phyloP scores from a whole-genome alignment of 2,888 invertebrate species.

The Dolichopus griseipennis region DNA sequence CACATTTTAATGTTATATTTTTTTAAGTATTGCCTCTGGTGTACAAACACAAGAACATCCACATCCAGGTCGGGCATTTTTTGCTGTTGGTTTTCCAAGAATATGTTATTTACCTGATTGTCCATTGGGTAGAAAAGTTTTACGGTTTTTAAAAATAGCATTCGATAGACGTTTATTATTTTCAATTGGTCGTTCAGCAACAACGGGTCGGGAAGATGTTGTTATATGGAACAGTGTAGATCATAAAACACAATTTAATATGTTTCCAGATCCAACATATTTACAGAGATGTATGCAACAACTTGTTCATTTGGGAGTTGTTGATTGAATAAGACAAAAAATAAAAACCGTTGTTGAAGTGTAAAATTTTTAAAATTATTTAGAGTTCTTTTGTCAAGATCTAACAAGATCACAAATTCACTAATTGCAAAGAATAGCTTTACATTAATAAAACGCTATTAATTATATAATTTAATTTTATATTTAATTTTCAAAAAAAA shows the following conservation, averaged over 20 bases:
- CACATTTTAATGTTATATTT: conserved; percentile 12
- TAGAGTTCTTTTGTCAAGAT: too few relatives aligned
- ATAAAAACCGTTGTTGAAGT: too few relatives aligned
- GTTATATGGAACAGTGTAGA: conserved; percentile 88
- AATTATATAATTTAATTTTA: too few relatives aligned
- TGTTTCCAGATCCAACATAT: conserved; percentile 71
- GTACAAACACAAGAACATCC: conserved; percentile 73
- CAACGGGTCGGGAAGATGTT: conserved; percentile 84
- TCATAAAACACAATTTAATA: conserved; percentile 71
- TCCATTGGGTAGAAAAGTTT: conserved; percentile 66
- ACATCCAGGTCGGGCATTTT: conserved; percentile 73
- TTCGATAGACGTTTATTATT: conserved; percentile 79
- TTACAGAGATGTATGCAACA: conserved; percentile 51
- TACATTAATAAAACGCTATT: too few relatives aligned
- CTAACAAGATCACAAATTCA: too few relatives aligned
- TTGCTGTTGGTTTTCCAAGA: conserved; percentile 79
- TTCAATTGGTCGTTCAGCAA: conserved; percentile 76
- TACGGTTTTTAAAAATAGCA: conserved; percentile 66
- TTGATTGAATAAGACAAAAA: conserved; percentile 31
- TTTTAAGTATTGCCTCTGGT: conserved; percentile 69
- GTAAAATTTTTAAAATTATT: too few relatives aligned
- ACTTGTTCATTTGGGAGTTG: conserved; percentile 44
- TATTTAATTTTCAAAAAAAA: too few relatives aligned
- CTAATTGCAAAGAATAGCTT: too few relatives aligned
- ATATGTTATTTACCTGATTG: conserved; percentile 78